A percentile compares a stretch with the other conserved stretches of the same genome.
Evolutionary conservation across 1,140 invertebrate species (phyloP).

Genomic region (Microplitis demolitor): DNA sequence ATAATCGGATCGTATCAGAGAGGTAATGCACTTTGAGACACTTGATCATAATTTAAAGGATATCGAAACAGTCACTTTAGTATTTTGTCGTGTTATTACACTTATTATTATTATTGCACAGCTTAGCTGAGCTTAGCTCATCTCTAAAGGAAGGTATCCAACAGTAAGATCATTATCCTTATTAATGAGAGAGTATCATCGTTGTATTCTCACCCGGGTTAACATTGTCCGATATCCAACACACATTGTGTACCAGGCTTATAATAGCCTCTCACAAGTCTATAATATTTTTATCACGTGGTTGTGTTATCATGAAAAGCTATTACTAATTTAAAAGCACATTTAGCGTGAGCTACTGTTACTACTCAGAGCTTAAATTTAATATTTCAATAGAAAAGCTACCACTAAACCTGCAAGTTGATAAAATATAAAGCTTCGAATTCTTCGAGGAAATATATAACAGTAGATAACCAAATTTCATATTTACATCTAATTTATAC

Average conservation of each 20-base stretch:
- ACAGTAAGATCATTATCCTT: neutral
- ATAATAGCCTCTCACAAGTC: neutral
- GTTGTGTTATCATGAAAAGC: conserved; percentile 4
- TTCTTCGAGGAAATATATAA: too few relatives aligned
- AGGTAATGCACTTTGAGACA: too few relatives aligned
- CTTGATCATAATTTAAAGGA: too few relatives aligned
- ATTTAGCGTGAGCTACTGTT: neutral
- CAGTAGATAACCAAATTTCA: too few relatives aligned
- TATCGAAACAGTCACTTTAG: too few relatives aligned
- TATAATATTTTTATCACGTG: conserved; percentile 10
- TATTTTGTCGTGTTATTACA: too few relatives aligned
- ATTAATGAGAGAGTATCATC: conserved; percentile 11
- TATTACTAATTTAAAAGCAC: neutral
- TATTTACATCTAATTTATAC: too few relatives aligned
- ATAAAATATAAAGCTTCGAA: neutral
- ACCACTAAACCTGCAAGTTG: neutral
- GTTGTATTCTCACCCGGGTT: neutral
- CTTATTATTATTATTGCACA: too few relatives aligned
- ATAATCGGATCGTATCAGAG: too few relatives aligned
- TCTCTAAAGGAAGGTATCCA: neutral
- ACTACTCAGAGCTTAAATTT: neutral
- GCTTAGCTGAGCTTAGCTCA: neutral
- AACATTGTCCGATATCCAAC: neutral
- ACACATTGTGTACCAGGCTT: too few relatives aligned
- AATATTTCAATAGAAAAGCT: neutral